Conservation (phyloP, 2,113 vertebrate genomes). For the Ceyx cyanopectus region DNA sequence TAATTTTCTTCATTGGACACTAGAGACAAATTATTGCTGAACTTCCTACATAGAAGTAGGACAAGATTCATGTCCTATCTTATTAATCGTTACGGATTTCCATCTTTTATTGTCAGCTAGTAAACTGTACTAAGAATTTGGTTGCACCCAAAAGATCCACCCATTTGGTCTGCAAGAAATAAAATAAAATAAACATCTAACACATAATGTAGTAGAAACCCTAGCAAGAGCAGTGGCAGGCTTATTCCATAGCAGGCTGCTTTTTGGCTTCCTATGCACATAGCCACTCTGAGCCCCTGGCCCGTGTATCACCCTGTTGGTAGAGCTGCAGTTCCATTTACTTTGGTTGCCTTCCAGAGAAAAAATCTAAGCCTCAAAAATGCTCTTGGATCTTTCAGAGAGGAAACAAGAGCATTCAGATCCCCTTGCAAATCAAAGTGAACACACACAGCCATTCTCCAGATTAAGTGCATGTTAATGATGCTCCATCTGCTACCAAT, state of each 20-base stretch:
- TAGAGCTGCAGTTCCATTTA: not conserved
- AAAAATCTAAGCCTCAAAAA: conserved; percentile 4
- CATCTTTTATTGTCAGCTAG: not conserved
- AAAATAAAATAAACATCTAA: not conserved
- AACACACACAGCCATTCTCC: not conserved
- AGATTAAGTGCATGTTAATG: not conserved
- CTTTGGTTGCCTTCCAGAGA: conserved; percentile 37
- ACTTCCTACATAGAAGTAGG: not conserved
- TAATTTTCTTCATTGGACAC: not conserved
- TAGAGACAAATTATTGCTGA: not conserved
- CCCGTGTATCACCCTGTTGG: not conserved
- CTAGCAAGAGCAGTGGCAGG: not conserved
- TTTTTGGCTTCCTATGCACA: not conserved
- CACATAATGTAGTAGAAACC: not conserved
- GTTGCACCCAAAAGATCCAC: not conserved
- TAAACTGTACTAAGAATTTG: not conserved
- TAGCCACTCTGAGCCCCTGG: not conserved
- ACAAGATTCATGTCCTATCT: not conserved
- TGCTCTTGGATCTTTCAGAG: not conserved
- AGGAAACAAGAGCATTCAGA: not conserved
- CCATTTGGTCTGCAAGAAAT: not conserved
- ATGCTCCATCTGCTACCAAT: not conserved
- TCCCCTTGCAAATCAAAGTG: not conserved
- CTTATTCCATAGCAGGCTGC: not conserved
- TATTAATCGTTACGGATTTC: not conserved